phyloP scores from a whole-genome alignment of 2,888 invertebrate genomes.

The Ennomos quercinarius region DNA sequence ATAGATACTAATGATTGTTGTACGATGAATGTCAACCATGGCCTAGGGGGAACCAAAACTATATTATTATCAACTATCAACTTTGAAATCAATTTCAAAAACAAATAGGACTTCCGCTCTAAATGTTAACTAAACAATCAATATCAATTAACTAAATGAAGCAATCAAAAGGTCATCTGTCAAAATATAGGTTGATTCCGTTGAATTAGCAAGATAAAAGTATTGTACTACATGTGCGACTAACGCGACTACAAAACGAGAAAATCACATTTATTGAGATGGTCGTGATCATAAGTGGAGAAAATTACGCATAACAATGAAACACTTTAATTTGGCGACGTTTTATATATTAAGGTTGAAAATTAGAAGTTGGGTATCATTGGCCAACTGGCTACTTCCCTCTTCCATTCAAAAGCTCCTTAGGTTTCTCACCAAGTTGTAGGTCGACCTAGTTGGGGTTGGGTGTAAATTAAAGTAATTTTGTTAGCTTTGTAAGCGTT shows the following conservation, averaged over 20 bases:
- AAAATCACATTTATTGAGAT: not conserved
- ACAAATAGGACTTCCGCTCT: constrained; percentile 28
- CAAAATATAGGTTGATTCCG: constrained; percentile 42
- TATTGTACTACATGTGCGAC: constrained; percentile 4
- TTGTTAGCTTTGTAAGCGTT: no score
- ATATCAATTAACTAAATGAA: constrained; percentile 40
- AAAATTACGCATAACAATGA: no score
- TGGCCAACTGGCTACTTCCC: no score
- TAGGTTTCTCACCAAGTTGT: no score
- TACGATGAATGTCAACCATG: constrained; percentile 10
- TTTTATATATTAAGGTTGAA: no score
- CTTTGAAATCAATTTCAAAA: constrained; percentile 17
- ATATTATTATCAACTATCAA: constrained; percentile 2
- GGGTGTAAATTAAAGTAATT: no score
- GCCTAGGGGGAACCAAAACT: constrained; percentile 10
- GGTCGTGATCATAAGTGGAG: no score
- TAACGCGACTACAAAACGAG: not conserved
- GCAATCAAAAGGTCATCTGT: constrained; percentile 44
- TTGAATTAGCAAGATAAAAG: constrained; percentile 30
- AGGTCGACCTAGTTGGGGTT: no score
- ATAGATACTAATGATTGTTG: not conserved
- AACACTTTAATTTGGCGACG: no score
- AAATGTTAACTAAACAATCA: constrained; percentile 38
- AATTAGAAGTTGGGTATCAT: no score
- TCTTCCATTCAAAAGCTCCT: no score